Percentiles rank a stretch among this genome's conserved stretches.
These are phyloP conservation scores for Drosophila nebulosa DNA, from an alignment of 1,140 invertebrate genomes.

Conservation along the genomic window DNA sequence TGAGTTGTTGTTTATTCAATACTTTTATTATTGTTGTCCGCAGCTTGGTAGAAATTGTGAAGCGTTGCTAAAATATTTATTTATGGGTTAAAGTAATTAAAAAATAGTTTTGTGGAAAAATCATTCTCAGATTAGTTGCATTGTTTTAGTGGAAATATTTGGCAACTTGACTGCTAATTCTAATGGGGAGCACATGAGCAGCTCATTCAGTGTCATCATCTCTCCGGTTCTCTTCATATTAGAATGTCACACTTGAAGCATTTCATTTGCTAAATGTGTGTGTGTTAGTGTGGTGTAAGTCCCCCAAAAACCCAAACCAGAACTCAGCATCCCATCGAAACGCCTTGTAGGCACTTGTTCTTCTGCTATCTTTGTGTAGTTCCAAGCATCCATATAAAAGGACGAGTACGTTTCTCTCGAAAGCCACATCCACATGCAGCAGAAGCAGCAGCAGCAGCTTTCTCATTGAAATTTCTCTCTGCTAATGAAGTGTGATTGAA, in stretches of 20 bases:
- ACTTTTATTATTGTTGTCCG: background rate
- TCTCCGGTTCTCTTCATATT: background rate
- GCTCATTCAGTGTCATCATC: background rate
- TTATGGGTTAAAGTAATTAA: slow-evolving; percentile 49
- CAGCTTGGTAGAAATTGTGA: slow-evolving; percentile 44
- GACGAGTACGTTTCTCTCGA: background rate
- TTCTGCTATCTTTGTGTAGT: slow-evolving; percentile 30
- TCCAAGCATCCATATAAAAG: slow-evolving; percentile 7
- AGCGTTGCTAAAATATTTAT: slow-evolving; percentile 65
- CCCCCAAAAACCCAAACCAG: background rate
- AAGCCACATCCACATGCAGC: slow-evolving; percentile 12
- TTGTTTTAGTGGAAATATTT: background rate
- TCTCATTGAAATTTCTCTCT: slow-evolving; percentile 50
- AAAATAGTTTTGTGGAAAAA: slow-evolving; percentile 4
- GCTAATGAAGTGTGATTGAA: slow-evolving; percentile 73
- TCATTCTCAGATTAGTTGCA: background rate
- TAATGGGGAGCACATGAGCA: background rate
- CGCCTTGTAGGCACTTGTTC: background rate
- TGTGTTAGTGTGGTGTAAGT: slow-evolving; percentile 12
- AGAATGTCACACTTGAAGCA: slow-evolving; percentile 21
- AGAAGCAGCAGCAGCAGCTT: slow-evolving; percentile 5
- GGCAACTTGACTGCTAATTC: slow-evolving; percentile 14
- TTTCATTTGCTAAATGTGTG: slow-evolving; percentile 51
- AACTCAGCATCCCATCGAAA: background rate
- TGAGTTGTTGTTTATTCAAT: slow-evolving; percentile 17